Evolutionary conservation across 1,140 invertebrate genomes (phyloP), one percentile per base, ranked within the genome.

Genomic region (Homarus americanus): DNA sequence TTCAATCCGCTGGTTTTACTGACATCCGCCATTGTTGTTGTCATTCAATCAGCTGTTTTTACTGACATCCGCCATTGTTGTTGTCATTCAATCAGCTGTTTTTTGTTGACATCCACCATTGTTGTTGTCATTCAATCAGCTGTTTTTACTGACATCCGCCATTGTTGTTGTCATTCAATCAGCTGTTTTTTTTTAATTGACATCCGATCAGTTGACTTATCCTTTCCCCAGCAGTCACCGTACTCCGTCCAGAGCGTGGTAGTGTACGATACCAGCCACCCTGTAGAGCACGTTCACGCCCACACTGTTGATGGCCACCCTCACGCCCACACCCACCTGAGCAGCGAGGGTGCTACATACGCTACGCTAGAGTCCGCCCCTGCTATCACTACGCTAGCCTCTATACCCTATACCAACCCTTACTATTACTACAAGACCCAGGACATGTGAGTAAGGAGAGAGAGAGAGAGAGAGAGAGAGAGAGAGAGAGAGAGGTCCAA

Each of bases 361-460:
- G 87, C 87, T 34, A 90, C 87, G 3, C 72, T 90, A 28, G 87
- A 90, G 44, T 83, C 80, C 0, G 87, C 87, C 44, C 87, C 87
- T 0, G 69, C 87, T 36, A 90, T 90, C 80, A 90, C 87, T 38
- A 90, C 87, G 40, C 80, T 90, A 1, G 80, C 79, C 24, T 90
- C 87, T 2, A 41, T 90, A 0, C 44, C 87, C 41, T 90, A 90
- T 72, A 9, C 79, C 20, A 80, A 90, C 0, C 69, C 87, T 12
- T 90, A 90, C 79, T 90, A 90, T 49, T 90, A 90, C 49, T 83
- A 90, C 44, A 90, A 82, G n/a, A 53, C 84, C 20, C 83, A 86
- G 38, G 87, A 90, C 34, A 90, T 90, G 87, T 90, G 69, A 90
- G 87, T 90, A n/a, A 2, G 9, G 17, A 36, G 24, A 12, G 20